These are phyloP conservation scores for Anhinga anhinga DNA, from an alignment of 2,113 vertebrate species.

Conservation along the genomic window DNA sequence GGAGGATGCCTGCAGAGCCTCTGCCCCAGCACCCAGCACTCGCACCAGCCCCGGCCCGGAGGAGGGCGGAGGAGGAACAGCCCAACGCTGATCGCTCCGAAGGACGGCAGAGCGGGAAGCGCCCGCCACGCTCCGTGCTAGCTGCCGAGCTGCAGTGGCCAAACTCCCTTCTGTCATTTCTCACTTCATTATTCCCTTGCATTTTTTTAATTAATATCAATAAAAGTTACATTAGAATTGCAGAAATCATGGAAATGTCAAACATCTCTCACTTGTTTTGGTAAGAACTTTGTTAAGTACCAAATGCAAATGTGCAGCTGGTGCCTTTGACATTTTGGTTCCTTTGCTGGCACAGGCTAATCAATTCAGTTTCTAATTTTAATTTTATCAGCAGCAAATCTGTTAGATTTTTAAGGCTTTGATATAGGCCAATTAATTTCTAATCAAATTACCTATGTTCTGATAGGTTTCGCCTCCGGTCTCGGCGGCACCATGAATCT, in stretches of 20 bases:
- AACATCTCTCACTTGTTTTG: slow-evolving; percentile 50
- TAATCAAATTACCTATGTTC: slow-evolving; percentile 43
- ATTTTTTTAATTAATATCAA: slow-evolving; percentile 11
- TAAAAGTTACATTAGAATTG: slow-evolving; percentile 48
- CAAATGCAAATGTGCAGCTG: slow-evolving; percentile 72
- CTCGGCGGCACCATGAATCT: accelerated
- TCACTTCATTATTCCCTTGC: not conserved
- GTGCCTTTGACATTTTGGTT: slow-evolving; percentile 64
- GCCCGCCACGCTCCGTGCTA: accelerated
- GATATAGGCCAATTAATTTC: slow-evolving; percentile 41
- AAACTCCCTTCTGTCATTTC: not conserved
- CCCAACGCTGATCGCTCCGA: accelerated
- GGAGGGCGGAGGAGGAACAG: not conserved
- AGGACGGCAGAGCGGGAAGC: accelerated
- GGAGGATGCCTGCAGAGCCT: not conserved
- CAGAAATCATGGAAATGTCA: slow-evolving; percentile 67
- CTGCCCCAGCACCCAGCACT: not conserved
- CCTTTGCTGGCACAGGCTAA: slow-evolving; percentile 58
- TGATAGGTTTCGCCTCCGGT: not conserved
- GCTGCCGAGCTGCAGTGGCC: not conserved
- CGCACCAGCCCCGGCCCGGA: not conserved
- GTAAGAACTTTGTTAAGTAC: slow-evolving; percentile 61
- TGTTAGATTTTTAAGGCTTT: slow-evolving; percentile 40
- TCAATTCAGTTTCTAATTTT: slow-evolving; percentile 58
- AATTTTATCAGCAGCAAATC: slow-evolving; percentile 63